Conservation (phyloP, 2,888 invertebrate species). For the Cantharis nigra region DNA sequence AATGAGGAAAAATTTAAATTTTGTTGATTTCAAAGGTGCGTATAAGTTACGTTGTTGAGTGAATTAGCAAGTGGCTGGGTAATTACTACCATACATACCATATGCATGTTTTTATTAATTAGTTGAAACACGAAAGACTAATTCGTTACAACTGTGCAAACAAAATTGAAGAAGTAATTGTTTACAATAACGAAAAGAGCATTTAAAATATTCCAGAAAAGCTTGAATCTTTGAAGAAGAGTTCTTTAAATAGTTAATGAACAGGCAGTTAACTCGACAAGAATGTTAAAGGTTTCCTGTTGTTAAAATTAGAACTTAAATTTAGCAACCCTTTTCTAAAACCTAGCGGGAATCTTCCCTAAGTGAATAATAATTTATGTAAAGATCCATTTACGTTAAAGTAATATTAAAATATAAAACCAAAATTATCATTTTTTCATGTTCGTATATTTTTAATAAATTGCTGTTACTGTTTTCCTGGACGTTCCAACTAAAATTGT, state of each 20-base stretch:
- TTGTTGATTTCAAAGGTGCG: neutral
- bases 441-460: neutral
- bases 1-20: neutral
- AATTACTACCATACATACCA: neutral
- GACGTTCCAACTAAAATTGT: neutral
- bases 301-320: conserved; percentile 5
- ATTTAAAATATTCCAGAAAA: neutral
- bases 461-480: neutral
- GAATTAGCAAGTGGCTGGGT: neutral
- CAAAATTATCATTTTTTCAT: neutral
- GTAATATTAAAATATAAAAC: neutral
- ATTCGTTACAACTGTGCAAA: neutral
- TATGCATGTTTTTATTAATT: neutral
- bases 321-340: conserved; percentile 1
- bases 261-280: neutral
- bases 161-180: neutral
- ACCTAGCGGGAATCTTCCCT: neutral
- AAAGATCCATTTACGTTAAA: neutral
- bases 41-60: neutral
- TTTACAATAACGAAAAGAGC: neutral
- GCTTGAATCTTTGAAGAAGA: neutral
- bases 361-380: neutral
- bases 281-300: conserved; percentile 1
- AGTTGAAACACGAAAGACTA: neutral
- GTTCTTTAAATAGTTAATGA: neutral